Percentiles rank a stretch among this genome's conserved stretches.
Conservation (phyloP, 1,140 invertebrate species). For the Pseudomyrmex concolor region DNA sequence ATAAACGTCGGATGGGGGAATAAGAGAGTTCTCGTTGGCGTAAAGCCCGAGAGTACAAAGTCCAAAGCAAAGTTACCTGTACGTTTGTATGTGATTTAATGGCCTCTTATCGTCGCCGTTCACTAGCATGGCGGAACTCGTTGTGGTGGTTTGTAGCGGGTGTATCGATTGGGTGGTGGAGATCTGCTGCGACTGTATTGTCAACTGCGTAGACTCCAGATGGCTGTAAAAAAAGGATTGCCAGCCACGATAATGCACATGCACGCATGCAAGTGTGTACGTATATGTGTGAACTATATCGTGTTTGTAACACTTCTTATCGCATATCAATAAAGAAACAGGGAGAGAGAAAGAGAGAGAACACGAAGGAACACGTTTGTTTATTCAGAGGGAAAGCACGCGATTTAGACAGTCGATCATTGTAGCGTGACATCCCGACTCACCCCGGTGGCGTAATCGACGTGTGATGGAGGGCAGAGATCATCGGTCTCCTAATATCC, state of each 20-base stretch:
- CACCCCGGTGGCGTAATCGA: constrained; percentile 81
- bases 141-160: constrained; percentile 69
- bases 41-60: too few species aligned
- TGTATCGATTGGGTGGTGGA: constrained; percentile 75
- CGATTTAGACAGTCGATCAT: constrained; percentile 10
- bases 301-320: constrained; percentile 39
- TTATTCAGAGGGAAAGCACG: constrained; percentile 47
- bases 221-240: constrained; percentile 76
- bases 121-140: constrained; percentile 80
- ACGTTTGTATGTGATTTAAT: constrained; percentile 92
- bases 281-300: constrained; percentile 32
- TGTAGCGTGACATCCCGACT: constrained; percentile 49
- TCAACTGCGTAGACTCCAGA: constrained; percentile 76
- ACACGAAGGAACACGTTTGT: constrained; percentile 19
- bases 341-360: neutral
- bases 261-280: constrained; percentile 69
- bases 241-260: constrained; percentile 70
- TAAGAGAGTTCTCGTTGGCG: constrained; percentile 22
- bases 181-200: constrained; percentile 73
- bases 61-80: constrained; percentile 87
- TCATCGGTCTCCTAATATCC: constrained; percentile 78
- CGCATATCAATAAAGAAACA: constrained; percentile 50
- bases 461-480: constrained; percentile 76
- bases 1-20: constrained; percentile 34
- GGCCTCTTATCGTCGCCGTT: constrained; percentile 89